phyloP scores from a whole-genome alignment of 1,140 invertebrate species.

The Wasmannia auropunctata region DNA sequence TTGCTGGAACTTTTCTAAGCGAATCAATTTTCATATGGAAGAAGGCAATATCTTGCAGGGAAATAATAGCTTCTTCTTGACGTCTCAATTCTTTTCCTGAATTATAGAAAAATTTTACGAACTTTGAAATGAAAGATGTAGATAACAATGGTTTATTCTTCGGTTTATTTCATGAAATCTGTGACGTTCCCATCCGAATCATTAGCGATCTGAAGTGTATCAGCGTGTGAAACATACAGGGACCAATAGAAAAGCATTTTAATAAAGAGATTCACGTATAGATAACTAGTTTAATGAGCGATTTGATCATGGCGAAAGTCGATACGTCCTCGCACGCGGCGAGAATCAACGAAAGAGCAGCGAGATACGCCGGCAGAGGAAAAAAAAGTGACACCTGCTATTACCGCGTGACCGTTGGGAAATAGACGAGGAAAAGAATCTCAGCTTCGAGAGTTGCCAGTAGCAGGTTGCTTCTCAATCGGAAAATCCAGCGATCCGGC shows the following conservation, averaged over 20 bases:
- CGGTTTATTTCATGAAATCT: not conserved
- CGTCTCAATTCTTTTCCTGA: not conserved
- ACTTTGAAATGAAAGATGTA: not conserved
- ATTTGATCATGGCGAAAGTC: slow-evolving; percentile 9
- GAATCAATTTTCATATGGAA: not conserved
- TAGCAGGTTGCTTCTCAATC: not conserved
- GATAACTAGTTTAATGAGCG: slow-evolving; percentile 25
- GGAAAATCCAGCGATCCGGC: not conserved
- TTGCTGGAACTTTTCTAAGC: not conserved
- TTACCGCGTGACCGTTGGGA: slow-evolving; percentile 12
- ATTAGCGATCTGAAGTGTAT: slow-evolving; percentile 5
- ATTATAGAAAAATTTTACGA: not conserved
- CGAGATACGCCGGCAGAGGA: not conserved
- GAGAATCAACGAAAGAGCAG: slow-evolving; percentile 14
- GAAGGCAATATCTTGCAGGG: not conserved
- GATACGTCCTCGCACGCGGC: not conserved
- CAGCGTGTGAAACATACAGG: not conserved
- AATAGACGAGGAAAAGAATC: slow-evolving; percentile 22
- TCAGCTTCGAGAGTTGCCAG: slow-evolving; percentile 10
- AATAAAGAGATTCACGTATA: slow-evolving; percentile 18
- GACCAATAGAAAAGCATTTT: not conserved
- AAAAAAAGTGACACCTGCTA: slow-evolving; percentile 15
- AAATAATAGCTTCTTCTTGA: not conserved
- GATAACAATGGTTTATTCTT: not conserved
- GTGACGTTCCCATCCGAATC: not conserved